These are phyloP conservation scores for Cinara cedri DNA, from an alignment of 2,888 invertebrate genomes.

Conservation along the genomic window DNA sequence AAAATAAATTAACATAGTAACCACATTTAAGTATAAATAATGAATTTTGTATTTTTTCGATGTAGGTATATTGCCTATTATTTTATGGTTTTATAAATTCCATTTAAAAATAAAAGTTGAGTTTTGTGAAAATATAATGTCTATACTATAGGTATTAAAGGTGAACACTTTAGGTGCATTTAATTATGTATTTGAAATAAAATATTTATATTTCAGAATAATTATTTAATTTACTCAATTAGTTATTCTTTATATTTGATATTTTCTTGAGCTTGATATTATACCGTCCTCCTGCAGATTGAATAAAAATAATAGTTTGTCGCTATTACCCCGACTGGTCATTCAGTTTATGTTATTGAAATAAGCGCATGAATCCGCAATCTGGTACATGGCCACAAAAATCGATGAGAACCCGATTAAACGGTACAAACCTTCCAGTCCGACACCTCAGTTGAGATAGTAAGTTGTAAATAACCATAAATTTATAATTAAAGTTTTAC, in stretches of 20 bases:
- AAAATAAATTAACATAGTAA: too few species aligned
- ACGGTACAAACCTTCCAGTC: slow-evolving; percentile 57
- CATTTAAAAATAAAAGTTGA: too few species aligned
- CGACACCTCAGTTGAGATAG: slow-evolving; percentile 55
- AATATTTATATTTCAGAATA: background rate
- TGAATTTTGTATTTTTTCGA: too few species aligned
- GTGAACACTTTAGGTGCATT: too few species aligned
- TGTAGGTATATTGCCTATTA: too few species aligned
- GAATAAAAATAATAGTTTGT: slow-evolving; percentile 51
- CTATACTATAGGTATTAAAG: too few species aligned
- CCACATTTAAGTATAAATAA: too few species aligned
- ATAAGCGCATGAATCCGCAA: slow-evolving; percentile 56
- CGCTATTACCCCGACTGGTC: slow-evolving; percentile 37
- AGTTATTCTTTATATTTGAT: slow-evolving; percentile 36
- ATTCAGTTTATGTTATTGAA: slow-evolving; percentile 50
- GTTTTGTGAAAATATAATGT: too few species aligned
- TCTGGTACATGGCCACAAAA: slow-evolving; percentile 56
- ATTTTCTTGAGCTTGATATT: slow-evolving; percentile 46
- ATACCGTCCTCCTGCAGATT: slow-evolving; percentile 54
- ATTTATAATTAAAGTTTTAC: slow-evolving; percentile 42
- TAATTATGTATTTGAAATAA: too few species aligned
- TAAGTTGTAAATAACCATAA: slow-evolving; percentile 56
- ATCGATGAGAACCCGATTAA: slow-evolving; percentile 57
- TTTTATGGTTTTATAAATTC: too few species aligned
- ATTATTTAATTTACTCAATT: slow-evolving; percentile 1